Evolutionary conservation across 64 coral and sea anemone species (phyloP).

Genomic region (Stichodactyla mertensii): DNA sequence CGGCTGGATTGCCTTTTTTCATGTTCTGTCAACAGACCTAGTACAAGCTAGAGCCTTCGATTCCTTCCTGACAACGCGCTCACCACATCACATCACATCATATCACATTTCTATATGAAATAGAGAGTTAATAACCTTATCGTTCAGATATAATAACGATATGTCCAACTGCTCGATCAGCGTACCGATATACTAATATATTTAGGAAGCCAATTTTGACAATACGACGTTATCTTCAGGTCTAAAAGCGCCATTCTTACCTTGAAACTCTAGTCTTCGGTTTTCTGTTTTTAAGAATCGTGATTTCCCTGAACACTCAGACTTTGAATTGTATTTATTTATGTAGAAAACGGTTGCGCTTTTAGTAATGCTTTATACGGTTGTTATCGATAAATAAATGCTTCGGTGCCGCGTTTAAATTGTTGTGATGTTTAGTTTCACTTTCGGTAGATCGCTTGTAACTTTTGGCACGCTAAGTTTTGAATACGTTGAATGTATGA

Average conservation of each 20-base stretch:
- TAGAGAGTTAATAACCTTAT: conserved; percentile 4
- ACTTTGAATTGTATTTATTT: no score
- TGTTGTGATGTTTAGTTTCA: background rate
- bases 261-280: background rate
- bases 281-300: no score
- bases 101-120: background rate
- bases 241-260: background rate
- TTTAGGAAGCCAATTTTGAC: background rate
- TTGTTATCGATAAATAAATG: background rate
- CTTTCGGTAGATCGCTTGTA: background rate
- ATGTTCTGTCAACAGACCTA: background rate
- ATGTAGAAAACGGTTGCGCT: background rate
- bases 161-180: background rate
- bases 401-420: background rate
- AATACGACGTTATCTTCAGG: background rate
- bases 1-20: background rate
- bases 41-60: background rate
- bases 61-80: background rate
- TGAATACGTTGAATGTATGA: background rate
- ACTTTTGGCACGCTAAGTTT: background rate
- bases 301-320: no score
- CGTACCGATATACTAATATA: background rate
- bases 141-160: background rate
- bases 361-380: background rate
- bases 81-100: background rate